Base-by-base conservation (phyloP, 2,888 invertebrate species). In the Lampropteryx suffumata region DNA sequence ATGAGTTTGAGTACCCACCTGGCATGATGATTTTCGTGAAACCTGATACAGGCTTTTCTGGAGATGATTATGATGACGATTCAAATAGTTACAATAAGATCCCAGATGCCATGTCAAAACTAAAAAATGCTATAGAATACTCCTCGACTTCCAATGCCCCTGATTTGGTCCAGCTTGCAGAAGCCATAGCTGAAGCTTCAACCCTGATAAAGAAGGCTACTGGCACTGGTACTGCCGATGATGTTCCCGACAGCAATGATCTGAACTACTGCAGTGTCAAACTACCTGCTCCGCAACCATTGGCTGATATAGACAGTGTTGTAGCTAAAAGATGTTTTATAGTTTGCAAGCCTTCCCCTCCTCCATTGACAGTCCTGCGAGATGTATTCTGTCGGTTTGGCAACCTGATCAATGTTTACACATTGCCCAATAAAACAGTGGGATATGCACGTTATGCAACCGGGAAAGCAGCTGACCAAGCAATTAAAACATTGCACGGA, bases 321-420 rank as follows among this genome's bases (percentile, higher is more conserved):
- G 92, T 93, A 11, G 94, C 91, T 1, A 94, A 95, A 60, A 85
- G 92, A 59, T 93, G 94, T 63, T 94, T 94, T 63, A 91, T 94
- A 61, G 92, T 94, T 0, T 93, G 92, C 64, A 89, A 91, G 29
- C 92, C 92, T 0, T 87, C 90, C 49, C 92, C 97, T 34, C 96
- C 97, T 9, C 94, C 96, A 1, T 89, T 94, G 61, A 92, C 94
- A 51, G 94, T 96, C 14, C 89, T 98, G 70, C 94, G 95, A 67
- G 97, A 98, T 79, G 93, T 96, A 12, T 98, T 98, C 79, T 96
- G 96, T 66, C 93, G 98, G 68, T 98, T 98, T 85, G 98, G 97
- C 4, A 93, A 95, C 74, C 91, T 98, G 7, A 97, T 98, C 50
- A 97, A 97, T 79, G 96, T 97, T 1, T 98, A 97, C 75, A 93